Evolutionary conservation across 2,888 invertebrate species (phyloP).

Genomic region (Brachypterus glaber): DNA sequence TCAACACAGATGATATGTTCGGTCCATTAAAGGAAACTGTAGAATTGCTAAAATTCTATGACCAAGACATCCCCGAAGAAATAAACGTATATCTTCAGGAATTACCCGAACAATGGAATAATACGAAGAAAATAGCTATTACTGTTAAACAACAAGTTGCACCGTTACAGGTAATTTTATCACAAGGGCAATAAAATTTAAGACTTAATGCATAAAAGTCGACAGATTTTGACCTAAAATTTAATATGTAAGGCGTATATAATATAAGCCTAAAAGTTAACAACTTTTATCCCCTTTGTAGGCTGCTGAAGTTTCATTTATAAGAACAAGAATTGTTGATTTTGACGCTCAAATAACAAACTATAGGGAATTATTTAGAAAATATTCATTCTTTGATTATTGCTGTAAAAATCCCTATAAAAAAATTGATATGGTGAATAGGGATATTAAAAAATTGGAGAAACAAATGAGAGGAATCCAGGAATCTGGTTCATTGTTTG

Average conservation of each 20-base stretch:
- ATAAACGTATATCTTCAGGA: conserved; percentile 87
- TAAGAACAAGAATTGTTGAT: conserved; percentile 72
- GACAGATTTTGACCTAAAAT: no score
- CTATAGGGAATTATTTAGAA: conserved; percentile 82
- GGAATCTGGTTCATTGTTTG: conserved; percentile 86
- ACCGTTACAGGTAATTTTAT: no score
- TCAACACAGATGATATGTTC: conserved; percentile 90
- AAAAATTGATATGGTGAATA: conserved; percentile 67
- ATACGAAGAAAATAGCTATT: conserved; percentile 84
- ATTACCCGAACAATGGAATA: conserved; percentile 91
- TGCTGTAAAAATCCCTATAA: conserved; percentile 64
- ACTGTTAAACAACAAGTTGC: conserved; percentile 92
- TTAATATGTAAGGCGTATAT: no score
- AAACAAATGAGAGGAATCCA: conserved; percentile 78
- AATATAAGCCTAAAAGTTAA: no score
- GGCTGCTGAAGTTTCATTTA: conserved; percentile 86
- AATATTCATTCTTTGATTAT: conserved; percentile 66
- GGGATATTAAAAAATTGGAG: conserved; percentile 71
- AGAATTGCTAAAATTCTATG: conserved; percentile 84
- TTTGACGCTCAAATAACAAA: conserved; percentile 78
- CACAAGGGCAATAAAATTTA: no score
- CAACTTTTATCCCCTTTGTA: no score
- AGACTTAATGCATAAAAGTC: no score
- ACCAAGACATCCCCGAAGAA: conserved; percentile 94
- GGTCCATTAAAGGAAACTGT: conserved; percentile 89